These are phyloP conservation scores for Heteropelma amictum DNA, from an alignment of 2,888 invertebrate species.

Conservation along the genomic window DNA sequence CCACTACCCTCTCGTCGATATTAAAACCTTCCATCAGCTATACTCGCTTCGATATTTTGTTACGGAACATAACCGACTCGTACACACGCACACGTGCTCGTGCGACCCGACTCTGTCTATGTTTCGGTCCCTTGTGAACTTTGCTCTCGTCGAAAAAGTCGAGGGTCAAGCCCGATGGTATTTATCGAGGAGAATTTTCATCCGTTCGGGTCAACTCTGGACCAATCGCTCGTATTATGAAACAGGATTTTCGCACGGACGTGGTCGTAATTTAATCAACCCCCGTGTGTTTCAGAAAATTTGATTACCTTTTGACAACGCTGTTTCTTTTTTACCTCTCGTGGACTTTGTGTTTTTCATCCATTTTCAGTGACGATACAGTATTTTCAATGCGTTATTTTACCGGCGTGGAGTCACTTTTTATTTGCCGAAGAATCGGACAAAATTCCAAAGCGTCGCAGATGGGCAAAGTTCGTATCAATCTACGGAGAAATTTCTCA, in stretches of 20 bases:
- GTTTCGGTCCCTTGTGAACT: slow-evolving; percentile 20
- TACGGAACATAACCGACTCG: slow-evolving; percentile 35
- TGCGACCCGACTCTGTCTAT: neutral
- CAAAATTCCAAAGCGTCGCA: slow-evolving; percentile 60
- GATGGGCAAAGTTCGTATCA: slow-evolving; percentile 71
- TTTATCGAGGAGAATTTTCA: slow-evolving; percentile 41
- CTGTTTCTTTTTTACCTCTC: slow-evolving; percentile 3
- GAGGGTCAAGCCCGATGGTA: slow-evolving; percentile 48
- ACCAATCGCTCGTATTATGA: neutral
- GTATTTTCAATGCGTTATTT: neutral
- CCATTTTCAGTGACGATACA: no score
- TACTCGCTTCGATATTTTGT: slow-evolving; percentile 29
- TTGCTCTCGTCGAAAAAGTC: slow-evolving; percentile 43
- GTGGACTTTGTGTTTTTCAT: neutral
- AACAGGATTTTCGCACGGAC: slow-evolving; percentile 4
- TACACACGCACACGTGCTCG: neutral
- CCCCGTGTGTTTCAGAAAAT: slow-evolving; percentile 1
- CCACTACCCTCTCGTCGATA: slow-evolving; percentile 15
- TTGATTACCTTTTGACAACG: slow-evolving; percentile 26
- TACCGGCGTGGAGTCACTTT: no score
- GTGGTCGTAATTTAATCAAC: slow-evolving; percentile 9
- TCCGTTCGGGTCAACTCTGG: neutral
- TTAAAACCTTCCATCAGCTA: slow-evolving; percentile 50
- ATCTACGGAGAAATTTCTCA: slow-evolving; percentile 50
- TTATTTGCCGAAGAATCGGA: no score